phyloP scores from a whole-genome alignment of 2,797 vertebrate species.

The Acrossocheilus fasciatus region DNA sequence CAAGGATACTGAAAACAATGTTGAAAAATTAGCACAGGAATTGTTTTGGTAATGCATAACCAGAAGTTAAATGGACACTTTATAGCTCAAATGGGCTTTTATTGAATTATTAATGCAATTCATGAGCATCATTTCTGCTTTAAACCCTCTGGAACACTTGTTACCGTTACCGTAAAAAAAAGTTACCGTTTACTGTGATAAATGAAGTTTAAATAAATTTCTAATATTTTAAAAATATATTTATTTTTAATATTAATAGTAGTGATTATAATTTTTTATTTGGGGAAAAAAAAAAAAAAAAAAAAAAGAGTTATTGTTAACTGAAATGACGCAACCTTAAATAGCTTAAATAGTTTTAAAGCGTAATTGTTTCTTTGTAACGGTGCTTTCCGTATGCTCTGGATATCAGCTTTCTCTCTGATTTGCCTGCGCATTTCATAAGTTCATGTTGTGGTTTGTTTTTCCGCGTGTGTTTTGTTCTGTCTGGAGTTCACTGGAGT shows the following conservation, averaged over 20 bases:
- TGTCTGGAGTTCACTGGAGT: not conserved
- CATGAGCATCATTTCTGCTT: not conserved
- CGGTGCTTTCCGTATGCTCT: not conserved
- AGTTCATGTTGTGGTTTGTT: constrained; percentile 2
- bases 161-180: too few relatives aligned
- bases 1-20: not conserved
- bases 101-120: constrained; percentile 13
- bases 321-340: not conserved
- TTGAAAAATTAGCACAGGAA: not conserved
- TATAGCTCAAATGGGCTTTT: not conserved
- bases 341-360: not conserved
- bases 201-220: too few relatives aligned
- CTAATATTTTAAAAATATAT: not conserved
- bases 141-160: not conserved
- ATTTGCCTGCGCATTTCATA: not conserved
- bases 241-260: not conserved
- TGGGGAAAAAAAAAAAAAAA: not conserved
- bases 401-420: not conserved
- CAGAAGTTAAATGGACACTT: constrained; percentile 2
- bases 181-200: too few relatives aligned
- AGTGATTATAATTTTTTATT: not conserved
- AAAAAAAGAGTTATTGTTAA: too few relatives aligned
- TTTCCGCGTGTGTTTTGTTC: not conserved
- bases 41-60: not conserved
- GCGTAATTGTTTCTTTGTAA: not conserved